phyloP scores from a whole-genome alignment of 2,888 invertebrate species.

The Drosophila lutescens region DNA sequence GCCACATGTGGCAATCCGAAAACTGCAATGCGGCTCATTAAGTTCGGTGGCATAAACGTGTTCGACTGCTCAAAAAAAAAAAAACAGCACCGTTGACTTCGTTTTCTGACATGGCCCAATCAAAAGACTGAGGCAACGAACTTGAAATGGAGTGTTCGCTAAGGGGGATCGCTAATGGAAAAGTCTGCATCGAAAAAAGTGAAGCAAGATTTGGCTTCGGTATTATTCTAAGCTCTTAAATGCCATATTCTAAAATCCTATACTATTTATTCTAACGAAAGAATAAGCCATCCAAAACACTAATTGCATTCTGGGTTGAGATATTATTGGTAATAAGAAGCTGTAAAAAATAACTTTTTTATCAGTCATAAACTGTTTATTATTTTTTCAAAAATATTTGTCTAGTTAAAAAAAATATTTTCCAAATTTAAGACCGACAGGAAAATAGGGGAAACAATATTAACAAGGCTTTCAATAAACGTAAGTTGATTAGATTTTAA shows the following conservation, averaged over 20 bases:
- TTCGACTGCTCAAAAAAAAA: constrained; percentile 36
- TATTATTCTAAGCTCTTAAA: not conserved
- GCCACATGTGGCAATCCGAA: constrained; percentile 58
- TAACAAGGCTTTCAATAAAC: no score
- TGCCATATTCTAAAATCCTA: not conserved
- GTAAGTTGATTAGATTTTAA: no score
- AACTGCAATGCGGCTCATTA: constrained; percentile 60
- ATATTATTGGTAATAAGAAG: no score
- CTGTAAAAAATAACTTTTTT: no score
- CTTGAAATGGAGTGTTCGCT: constrained; percentile 45
- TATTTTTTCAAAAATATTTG: no score
- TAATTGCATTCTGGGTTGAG: no score
- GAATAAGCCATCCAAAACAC: no score
- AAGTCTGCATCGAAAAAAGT: not conserved
- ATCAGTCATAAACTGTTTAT: no score
- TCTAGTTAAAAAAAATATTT: no score
- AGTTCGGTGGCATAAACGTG: constrained; percentile 51
- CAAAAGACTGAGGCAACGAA: constrained; percentile 79
- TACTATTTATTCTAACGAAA: no score
- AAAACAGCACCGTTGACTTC: constrained; percentile 30
- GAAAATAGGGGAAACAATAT: no score
- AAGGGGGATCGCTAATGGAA: constrained; percentile 5
- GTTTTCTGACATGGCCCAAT: constrained; percentile 57
- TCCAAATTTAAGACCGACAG: no score
- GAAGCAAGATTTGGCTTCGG: not conserved